Conservation (phyloP, 2,797 vertebrate species). For the Pteropus rufus region DNA sequence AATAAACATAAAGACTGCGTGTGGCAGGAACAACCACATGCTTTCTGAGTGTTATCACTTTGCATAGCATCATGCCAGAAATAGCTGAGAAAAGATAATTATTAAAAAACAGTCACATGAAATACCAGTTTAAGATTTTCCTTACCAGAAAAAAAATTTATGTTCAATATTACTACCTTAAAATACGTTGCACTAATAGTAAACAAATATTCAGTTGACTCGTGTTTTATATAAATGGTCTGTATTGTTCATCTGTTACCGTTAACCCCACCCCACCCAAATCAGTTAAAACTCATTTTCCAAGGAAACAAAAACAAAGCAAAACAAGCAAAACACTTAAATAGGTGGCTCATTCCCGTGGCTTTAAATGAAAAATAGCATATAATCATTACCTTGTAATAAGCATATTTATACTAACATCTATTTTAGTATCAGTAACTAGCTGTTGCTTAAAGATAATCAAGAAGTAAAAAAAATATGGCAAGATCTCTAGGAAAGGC, state of each 20-base stretch:
- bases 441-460: constrained; percentile 29
- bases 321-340: background rate
- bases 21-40: background rate
- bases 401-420: constrained; percentile 4
- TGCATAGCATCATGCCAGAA: background rate
- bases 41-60: background rate
- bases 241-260: background rate
- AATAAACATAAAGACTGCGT: background rate
- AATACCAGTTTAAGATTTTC: constrained; percentile 13
- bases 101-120: background rate
- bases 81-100: background rate
- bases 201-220: background rate
- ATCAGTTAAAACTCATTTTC: constrained; percentile 28
- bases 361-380: constrained; percentile 23
- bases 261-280: background rate
- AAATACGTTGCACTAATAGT: constrained; percentile 7
- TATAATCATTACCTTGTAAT: background rate
- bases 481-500: constrained; percentile 1
- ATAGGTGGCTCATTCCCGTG: background rate
- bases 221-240: background rate
- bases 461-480: constrained; percentile 11
- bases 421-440: background rate
- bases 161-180: background rate
- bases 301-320: constrained; percentile 32
- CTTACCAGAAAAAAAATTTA: constrained; percentile 5